Evolutionary conservation across 2,113 vertebrate genomes (phyloP).

Genomic region (Crypturellus undulatus): DNA sequence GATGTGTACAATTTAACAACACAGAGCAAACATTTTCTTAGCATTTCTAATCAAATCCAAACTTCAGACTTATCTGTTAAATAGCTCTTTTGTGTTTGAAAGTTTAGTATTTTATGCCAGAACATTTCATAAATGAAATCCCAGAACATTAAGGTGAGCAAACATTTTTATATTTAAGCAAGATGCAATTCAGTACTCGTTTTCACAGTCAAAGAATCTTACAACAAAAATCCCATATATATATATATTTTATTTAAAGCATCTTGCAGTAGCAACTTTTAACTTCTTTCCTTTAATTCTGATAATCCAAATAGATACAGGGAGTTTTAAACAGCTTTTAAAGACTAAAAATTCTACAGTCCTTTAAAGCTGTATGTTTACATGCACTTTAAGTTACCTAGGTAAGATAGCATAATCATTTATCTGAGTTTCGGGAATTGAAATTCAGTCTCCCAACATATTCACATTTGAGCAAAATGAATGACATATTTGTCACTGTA

Average conservation of each 20-base stretch:
- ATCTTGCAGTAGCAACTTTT: conserved; percentile 31
- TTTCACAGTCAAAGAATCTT: neutral
- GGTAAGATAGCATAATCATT: neutral
- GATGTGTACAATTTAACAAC: conserved; percentile 39
- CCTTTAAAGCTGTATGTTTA: conserved; percentile 28
- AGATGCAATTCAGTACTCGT: conserved; percentile 32
- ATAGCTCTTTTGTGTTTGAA: neutral
- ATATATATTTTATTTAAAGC: neutral
- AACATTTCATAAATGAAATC: conserved; percentile 9
- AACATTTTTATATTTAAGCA: conserved; percentile 11
- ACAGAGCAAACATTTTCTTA: conserved; percentile 1
- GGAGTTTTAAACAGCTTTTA: conserved; percentile 18
- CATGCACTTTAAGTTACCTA: neutral
- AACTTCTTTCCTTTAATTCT: neutral
- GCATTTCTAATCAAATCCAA: neutral
- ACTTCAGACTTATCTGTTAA: neutral
- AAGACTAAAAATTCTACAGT: neutral
- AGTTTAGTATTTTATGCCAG: neutral
- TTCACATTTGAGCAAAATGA: conserved; percentile 35
- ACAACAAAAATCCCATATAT: conserved; percentile 12
- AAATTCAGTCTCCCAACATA: conserved; percentile 12
- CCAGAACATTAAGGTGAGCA: neutral
- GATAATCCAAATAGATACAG: neutral
- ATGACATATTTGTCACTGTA: conserved; percentile 14
- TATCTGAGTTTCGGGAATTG: neutral